Conservation (phyloP, 2,888 invertebrate genomes). For the Bellardia bayeri region DNA sequence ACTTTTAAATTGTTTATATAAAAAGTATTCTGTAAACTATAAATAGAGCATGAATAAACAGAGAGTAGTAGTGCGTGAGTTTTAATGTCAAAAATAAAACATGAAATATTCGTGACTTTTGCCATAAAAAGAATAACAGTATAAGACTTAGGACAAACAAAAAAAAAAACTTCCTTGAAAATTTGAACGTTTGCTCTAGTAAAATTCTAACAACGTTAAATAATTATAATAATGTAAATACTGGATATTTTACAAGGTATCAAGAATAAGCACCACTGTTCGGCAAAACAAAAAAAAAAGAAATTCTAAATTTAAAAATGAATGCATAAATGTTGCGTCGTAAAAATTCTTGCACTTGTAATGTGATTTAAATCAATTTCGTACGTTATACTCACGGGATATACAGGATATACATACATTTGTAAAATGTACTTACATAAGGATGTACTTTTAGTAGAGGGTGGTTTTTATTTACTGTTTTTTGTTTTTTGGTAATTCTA, state of each 20-base stretch:
- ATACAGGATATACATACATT: conserved; percentile 12
- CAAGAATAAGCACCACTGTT: neutral
- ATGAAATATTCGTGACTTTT: conserved; percentile 45
- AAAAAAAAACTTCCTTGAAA: conserved; percentile 53
- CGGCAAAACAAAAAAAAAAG: neutral
- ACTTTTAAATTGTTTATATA: neutral
- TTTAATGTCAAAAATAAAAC: conserved; percentile 22
- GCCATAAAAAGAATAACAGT: conserved; percentile 11
- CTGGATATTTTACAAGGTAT: neutral
- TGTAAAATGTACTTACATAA: neutral
- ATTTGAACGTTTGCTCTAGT: conserved; percentile 64
- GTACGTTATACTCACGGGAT: conserved; percentile 2
- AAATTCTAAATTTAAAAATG: neutral
- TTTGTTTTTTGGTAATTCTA: conserved; percentile 41
- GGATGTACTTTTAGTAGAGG: conserved; percentile 24
- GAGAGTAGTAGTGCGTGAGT: conserved; percentile 13
- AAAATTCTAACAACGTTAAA: neutral
- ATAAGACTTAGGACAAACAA: conserved; percentile 49
- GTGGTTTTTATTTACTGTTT: conserved; percentile 42
- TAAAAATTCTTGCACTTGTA: conserved; percentile 34
- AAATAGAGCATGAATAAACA: conserved; percentile 16
- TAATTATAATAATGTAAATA: conserved; percentile 14
- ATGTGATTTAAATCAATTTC: conserved; percentile 28
- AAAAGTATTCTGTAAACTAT: neutral
- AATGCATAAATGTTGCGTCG: neutral